Evolutionary conservation across 2,113 vertebrate species (phyloP).

Genomic region (Xiphias gladius): DNA sequence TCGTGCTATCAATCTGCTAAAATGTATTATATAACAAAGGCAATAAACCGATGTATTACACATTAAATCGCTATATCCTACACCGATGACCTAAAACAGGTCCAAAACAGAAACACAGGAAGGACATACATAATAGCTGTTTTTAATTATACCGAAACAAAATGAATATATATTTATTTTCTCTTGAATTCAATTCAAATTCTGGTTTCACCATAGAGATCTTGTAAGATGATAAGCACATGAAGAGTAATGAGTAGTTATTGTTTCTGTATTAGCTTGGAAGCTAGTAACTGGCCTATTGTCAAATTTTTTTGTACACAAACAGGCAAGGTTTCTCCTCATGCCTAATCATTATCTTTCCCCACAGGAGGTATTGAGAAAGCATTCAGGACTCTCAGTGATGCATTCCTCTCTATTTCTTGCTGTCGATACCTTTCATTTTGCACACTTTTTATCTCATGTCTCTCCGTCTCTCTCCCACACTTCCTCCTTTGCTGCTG

Average conservation of each 20-base stretch:
- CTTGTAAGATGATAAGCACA: conserved; percentile 32
- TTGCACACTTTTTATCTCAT: conserved; percentile 38
- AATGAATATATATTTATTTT: too few species aligned
- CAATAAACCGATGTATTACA: not conserved
- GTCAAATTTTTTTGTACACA: conserved; percentile 26
- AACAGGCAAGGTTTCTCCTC: conserved; percentile 48
- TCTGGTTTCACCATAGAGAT: conserved; percentile 5
- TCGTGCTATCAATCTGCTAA: not conserved
- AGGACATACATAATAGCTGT: not conserved
- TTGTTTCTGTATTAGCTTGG: conserved; percentile 50
- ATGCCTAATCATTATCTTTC: conserved; percentile 65
- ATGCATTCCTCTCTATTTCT: conserved; percentile 55
- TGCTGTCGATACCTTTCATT: conserved; percentile 53
- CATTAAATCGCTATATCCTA: not conserved
- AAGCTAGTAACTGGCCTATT: conserved; percentile 27
- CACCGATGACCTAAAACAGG: not conserved
- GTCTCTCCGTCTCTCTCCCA: conserved; percentile 40
- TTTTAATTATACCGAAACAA: conserved; percentile 37
- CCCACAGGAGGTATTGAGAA: conserved; percentile 55
- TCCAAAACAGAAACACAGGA: not conserved
- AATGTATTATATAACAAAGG: not conserved
- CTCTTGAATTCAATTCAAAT: conserved; percentile 5
- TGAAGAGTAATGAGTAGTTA: conserved; percentile 39
- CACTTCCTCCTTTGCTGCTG: conserved; percentile 33
- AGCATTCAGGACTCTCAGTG: conserved; percentile 37